Base-by-base conservation (phyloP, 1,140 invertebrate genomes). In the Mizuhopecten yessoensis region DNA sequence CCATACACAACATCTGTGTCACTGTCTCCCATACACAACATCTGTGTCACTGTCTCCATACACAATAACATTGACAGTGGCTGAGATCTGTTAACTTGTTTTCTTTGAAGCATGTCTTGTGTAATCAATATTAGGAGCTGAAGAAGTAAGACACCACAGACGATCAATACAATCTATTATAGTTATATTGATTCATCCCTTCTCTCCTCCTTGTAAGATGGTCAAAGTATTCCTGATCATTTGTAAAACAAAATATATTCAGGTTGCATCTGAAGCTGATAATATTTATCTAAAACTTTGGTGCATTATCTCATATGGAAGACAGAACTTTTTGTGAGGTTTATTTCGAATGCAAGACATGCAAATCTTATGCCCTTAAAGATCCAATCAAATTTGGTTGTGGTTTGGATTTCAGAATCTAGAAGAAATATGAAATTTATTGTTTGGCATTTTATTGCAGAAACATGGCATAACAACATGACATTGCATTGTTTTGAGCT, bases 61-160 rank as follows among this genome's bases (percentile, higher is more conserved):
- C 57, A n/a, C 57, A 75, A n/a, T 17, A 57, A 15, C 45, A 57
- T 17, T 20, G 17, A 3, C 45, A 3, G 7, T 57, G 45, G 2
- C 45, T 75, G 57, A 17, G 29, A 75, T 75, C n/a, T 17, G 20
- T 75, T 7, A 75, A 75, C n/a, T n/a, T 75, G 57, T 75, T 75
- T 75, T 75, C 57, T 75, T 75, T 75, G 23, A 29, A n/a, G 57
- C 57, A n/a, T 75, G 17, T 75, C 57, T 75, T 75, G 57, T 75
- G 57, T 75, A 75, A 75, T 75, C 57, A 75, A 75, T 75, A 75
- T 75, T 75, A 75, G 57, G n/a, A 75, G 57, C 57, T 75, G n/a
- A 11, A 0, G 57, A 29, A 29, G 23, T 3, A 75, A 75, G 57
- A 75, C 57, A 75, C 57, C 57, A 7, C 17, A 5, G 57, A 9